phyloP scores from a whole-genome alignment of 2,113 vertebrate species.

The Emydocephalus ijimae region DNA sequence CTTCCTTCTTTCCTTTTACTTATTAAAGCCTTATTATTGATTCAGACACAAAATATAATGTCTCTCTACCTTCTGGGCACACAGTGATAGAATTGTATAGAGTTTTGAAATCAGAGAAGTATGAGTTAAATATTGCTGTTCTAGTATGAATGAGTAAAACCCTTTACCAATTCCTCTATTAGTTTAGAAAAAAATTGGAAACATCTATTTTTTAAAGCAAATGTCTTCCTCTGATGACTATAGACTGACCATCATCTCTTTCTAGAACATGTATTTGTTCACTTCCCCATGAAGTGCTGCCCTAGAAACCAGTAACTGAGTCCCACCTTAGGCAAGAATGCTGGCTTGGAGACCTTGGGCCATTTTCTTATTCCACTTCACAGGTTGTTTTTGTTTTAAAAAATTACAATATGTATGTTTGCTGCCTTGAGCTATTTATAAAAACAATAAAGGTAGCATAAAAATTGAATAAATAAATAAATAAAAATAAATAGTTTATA shows the following conservation, averaged over 20 bases:
- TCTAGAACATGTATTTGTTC: background rate
- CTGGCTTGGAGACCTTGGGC: background rate
- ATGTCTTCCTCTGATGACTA: background rate
- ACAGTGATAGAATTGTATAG: background rate
- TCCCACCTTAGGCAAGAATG: background rate
- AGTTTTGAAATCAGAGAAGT: background rate
- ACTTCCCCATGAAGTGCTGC: background rate
- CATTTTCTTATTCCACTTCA: background rate
- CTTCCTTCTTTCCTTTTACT: background rate
- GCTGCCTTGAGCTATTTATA: background rate
- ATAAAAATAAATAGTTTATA: background rate
- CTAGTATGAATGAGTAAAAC: background rate
- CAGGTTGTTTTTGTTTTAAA: background rate
- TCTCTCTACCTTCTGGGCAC: background rate
- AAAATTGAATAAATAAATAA: background rate
- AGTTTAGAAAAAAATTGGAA: background rate
- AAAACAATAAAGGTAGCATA: background rate
- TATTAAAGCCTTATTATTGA: background rate
- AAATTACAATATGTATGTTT: background rate
- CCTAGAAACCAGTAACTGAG: background rate
- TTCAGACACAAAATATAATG: background rate
- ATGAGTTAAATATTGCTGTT: background rate
- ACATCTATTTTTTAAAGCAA: background rate
- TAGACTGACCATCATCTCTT: background rate
- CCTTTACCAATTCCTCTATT: background rate